Conservation (phyloP, 2,888 invertebrate species). For the Lasioglossum zephyrum region DNA sequence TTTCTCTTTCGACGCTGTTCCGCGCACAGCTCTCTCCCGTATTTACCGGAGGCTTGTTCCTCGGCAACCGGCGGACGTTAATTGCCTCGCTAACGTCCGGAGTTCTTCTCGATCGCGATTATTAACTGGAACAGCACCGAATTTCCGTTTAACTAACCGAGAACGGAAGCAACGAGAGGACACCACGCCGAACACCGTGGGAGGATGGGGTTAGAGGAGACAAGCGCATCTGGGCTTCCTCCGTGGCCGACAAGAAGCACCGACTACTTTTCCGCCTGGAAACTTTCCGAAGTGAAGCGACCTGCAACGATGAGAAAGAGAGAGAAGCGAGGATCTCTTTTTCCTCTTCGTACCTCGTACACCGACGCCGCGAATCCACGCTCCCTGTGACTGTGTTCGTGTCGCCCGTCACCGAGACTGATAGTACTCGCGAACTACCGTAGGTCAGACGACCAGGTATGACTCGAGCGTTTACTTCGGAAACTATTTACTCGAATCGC, state of each 20-base stretch:
- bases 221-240: slow-evolving; percentile 19
- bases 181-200: background rate
- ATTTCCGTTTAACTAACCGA: slow-evolving; percentile 45
- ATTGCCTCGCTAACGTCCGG: slow-evolving; percentile 67
- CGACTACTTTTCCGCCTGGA: slow-evolving; percentile 50
- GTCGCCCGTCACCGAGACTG: slow-evolving; percentile 51
- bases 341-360: background rate
- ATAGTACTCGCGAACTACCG: slow-evolving; percentile 34
- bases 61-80: slow-evolving; percentile 55
- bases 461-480: slow-evolving; percentile 3
- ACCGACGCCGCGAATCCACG: background rate
- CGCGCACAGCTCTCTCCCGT: background rate
- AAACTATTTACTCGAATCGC: slow-evolving; percentile 8
- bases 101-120: slow-evolving; percentile 73
- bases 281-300: slow-evolving; percentile 44
- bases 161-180: slow-evolving; percentile 14
- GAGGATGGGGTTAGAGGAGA: background rate
- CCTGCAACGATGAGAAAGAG: background rate
- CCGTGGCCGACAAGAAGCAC: slow-evolving; percentile 42
- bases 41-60: background rate
- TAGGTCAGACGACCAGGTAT: background rate
- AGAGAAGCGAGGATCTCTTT: background rate
- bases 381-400: slow-evolving; percentile 7
- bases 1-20: background rate
- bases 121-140: slow-evolving; percentile 64